Conservation (phyloP, 2,888 invertebrate species). For the Plagodis dolabraria region DNA sequence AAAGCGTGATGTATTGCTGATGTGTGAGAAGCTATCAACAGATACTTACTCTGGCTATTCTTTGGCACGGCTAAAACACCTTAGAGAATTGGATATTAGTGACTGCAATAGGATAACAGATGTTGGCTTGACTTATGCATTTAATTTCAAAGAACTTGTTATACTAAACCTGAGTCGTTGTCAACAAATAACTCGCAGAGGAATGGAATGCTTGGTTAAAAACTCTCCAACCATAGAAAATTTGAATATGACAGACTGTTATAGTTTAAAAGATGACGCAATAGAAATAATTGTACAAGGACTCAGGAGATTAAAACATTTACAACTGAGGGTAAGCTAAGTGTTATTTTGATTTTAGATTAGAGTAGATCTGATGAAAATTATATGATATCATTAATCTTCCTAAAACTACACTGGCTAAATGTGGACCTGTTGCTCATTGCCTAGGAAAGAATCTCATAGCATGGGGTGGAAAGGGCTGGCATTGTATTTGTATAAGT, state of each 20-base stretch:
- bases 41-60: slow-evolving; percentile 78
- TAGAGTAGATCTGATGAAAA: neutral
- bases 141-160: slow-evolving; percentile 87
- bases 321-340: slow-evolving; percentile 83
- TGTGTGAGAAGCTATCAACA: slow-evolving; percentile 83
- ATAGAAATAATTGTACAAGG: slow-evolving; percentile 65
- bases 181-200: slow-evolving; percentile 88
- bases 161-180: slow-evolving; percentile 87
- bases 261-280: slow-evolving; percentile 87
- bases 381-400: too few species aligned
- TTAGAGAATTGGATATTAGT: slow-evolving; percentile 86
- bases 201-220: slow-evolving; percentile 86
- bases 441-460: too few species aligned
- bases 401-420: too few species aligned
- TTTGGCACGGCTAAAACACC: slow-evolving; percentile 79
- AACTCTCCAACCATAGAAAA: slow-evolving; percentile 89
- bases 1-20: slow-evolving; percentile 86
- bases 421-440: too few species aligned
- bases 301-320: slow-evolving; percentile 79
- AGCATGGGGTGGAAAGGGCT: too few species aligned
- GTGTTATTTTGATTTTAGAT: neutral
- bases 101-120: slow-evolving; percentile 90
- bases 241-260: slow-evolving; percentile 87
- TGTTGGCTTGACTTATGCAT: slow-evolving; percentile 88
- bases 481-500: too few species aligned